Base-by-base conservation (phyloP, 2,888 invertebrate genomes). In the Orchesellides sinensis region DNA sequence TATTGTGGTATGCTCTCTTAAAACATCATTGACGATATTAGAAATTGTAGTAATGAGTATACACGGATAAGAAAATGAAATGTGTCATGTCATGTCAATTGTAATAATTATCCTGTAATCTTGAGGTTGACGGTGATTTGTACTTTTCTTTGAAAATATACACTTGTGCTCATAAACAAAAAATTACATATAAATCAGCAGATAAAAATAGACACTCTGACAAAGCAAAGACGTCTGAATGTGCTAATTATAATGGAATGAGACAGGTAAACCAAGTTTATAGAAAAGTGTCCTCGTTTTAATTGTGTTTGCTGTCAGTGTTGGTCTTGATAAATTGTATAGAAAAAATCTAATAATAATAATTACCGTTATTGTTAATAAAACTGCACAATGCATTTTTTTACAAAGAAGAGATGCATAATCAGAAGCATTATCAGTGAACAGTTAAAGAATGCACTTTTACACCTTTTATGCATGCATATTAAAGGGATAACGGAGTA, bases 1-100 rank as follows among this genome's bases (percentile, higher is more conserved):
- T 1, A 19, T 49, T 6, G 47, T 47, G 47, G 47, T 47, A n/a
- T 52, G 21, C 10, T 3, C 2, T 52, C 1, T 52, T 21, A 52
- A 35, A 35, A 35, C 35, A 35, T 2, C n/a, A 8, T 40, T 40
- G 40, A 40, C 14, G 52, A 52, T n/a, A 17, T 52, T 21, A 21
- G 52, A 52, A 21, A 52, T 1, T 29, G 32, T 59, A 21, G 19
- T n/a, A 52, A 6, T 21, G 23, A n/a, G 40, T 75, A 21, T 32
- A 65, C 74, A 65, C 74, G 25, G 61, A 49, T 52, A 74, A 63
- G 40, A 45, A 8, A n/a, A 5, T 10, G n/a, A 40, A 54, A 66
- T 75, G 54, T 69, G 54, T 49, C 49, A 47, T 56, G 73, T 74
- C 73, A 74, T 49, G n/a, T n/a, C n/a, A n/a, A n/a, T n/a, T n/a